Evolutionary conservation across 2,797 vertebrate species (phyloP).

Genomic region (Sebastes matsubarae): DNA sequence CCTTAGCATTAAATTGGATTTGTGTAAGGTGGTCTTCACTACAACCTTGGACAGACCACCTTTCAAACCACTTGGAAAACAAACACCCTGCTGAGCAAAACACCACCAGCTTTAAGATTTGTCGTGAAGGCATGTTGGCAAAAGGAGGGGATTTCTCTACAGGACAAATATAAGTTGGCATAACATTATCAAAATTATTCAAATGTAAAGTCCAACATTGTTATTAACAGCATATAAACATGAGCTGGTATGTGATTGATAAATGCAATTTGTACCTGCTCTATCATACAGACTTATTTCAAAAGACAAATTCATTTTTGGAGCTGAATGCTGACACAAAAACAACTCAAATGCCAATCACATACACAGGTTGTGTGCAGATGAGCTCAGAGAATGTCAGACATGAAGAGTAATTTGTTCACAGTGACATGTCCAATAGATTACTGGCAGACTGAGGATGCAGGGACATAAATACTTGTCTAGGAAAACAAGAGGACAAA

Average conservation of each 20-base stretch:
- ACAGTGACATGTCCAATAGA: slow-evolving; percentile 53
- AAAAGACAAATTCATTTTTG: slow-evolving; percentile 33
- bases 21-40: neutral
- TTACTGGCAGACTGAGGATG: slow-evolving; percentile 43
- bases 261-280: neutral
- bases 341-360: neutral
- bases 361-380: slow-evolving; percentile 23
- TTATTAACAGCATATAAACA: neutral
- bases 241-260: neutral
- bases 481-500: slow-evolving; percentile 23
- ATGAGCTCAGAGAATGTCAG: slow-evolving; percentile 33
- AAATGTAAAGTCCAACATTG: neutral
- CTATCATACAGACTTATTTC: neutral
- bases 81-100: neutral
- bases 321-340: neutral
- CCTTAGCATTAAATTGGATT: neutral
- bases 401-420: slow-evolving; percentile 65
- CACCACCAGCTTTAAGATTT: neutral
- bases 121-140: neutral
- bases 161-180: neutral
- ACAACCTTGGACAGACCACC: neutral
- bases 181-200: neutral
- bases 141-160: neutral
- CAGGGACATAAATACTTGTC: slow-evolving; percentile 37
- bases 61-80: neutral